Percentiles rank a stretch among this genome's conserved stretches.
These are phyloP conservation scores for Aepyceros melampus DNA, from an alignment of 2,113 vertebrate genomes.

Conservation along the genomic window DNA sequence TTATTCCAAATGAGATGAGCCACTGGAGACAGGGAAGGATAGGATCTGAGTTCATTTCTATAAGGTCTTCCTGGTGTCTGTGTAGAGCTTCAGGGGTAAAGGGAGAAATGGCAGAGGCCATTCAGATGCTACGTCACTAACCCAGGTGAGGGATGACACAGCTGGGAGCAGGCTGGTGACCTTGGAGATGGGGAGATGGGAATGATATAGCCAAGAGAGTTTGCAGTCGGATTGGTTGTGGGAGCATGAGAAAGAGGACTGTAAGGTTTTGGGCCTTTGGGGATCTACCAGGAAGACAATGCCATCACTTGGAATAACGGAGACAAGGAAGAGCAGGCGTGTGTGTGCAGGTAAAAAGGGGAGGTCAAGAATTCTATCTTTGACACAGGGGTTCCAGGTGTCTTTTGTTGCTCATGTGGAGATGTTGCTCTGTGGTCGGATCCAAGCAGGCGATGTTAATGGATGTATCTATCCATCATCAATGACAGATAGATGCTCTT, in stretches of 20 bases:
- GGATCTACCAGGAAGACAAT: not conserved
- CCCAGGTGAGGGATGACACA: not conserved
- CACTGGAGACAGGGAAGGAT: not conserved
- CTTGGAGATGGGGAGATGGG: not conserved
- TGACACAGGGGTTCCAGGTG: not conserved
- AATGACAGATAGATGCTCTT: not conserved
- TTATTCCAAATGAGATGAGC: not conserved
- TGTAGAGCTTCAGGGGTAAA: not conserved
- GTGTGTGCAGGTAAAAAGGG: no score
- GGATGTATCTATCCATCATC: not conserved
- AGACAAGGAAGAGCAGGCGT: not conserved
- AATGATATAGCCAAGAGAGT: not conserved
- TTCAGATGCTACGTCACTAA: not conserved
- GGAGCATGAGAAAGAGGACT: not conserved
- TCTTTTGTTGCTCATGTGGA: not conserved
- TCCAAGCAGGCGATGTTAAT: not conserved
- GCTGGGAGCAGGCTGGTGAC: not conserved
- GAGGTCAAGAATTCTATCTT: not conserved
- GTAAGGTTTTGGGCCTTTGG: not conserved
- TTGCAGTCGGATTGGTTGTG: not conserved
- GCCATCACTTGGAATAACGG: rapidly evolving
- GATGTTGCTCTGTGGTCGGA: not conserved
- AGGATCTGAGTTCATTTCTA: not conserved
- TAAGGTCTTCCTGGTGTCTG: not conserved
- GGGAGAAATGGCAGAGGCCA: not conserved